Conservation (phyloP, 1,140 invertebrate genomes). For the Zaprionus tsacasi region DNA sequence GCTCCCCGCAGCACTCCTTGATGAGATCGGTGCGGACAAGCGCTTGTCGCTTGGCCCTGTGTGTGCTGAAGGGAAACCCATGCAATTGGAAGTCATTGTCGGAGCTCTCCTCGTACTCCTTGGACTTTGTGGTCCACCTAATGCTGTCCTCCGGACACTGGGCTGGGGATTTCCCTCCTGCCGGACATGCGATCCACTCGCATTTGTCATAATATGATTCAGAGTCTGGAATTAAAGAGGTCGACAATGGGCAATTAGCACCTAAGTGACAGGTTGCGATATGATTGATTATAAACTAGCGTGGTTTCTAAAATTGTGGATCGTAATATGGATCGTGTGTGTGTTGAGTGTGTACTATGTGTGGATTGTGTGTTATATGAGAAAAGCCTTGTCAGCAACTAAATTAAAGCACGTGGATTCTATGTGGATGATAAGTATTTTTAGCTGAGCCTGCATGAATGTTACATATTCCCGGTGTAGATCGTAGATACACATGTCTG, state of each 20-base stretch:
- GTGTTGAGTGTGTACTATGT: neutral
- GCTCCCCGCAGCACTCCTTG: slow-evolving; percentile 27
- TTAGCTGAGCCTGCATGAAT: neutral
- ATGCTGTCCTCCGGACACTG: slow-evolving; percentile 27
- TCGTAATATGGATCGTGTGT: neutral
- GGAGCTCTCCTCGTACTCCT: neutral
- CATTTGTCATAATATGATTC: slow-evolving; percentile 24
- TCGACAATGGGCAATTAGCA: slow-evolving; percentile 26
- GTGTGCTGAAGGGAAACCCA: neutral
- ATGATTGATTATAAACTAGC: slow-evolving; percentile 27
- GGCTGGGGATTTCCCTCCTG: neutral
- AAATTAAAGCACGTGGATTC: neutral
- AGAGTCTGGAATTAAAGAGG: slow-evolving; percentile 38
- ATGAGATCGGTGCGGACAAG: neutral
- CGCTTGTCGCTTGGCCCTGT: slow-evolving; percentile 11
- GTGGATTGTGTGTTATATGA: slow-evolving; percentile 4
- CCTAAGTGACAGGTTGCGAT: slow-evolving; percentile 24
- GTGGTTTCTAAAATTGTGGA: neutral
- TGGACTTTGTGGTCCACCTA: neutral
- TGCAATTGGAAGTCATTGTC: neutral
- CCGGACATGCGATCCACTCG: slow-evolving; percentile 11
- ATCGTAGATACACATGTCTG: neutral
- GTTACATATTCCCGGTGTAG: neutral
- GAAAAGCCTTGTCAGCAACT: neutral
- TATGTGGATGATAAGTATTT: slow-evolving; percentile 8